Base-by-base conservation (phyloP, 2,113 vertebrate species). In the Crotophaga sulcirostris region DNA sequence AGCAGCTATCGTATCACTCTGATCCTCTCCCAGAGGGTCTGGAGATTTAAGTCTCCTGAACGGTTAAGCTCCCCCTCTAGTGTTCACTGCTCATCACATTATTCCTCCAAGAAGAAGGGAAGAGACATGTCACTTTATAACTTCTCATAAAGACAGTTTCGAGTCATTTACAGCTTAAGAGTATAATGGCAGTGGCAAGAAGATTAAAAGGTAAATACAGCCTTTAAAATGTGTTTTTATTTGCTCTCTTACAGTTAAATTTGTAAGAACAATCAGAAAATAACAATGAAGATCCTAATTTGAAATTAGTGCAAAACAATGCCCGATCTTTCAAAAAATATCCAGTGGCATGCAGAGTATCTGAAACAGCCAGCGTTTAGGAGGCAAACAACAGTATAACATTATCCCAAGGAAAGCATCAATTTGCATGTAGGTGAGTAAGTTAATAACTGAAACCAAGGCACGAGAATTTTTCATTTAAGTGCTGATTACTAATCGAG, bases 21-120 rank as follows among this genome's bases (percentile, higher is more conserved):
- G 96, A 97, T 97, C 90, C 96, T 97, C 91, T 97, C 96, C 97
- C 95, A 96, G 94, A 97, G 95, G 96, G 90, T 87, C 89, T 90
- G 63, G 89, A 93, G 96, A 95, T 96, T 97, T 97, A 84, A 95
- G 81, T 97, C 97, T 98, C 94, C 97, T 97, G 98, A 98, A 98
- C 96, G 98, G 98, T 83, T 99, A 99, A 99, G 99, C 98, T 99
- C 99, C 99, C 99, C 99, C 99, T 99, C 99, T 99, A 99, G 99
- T 99, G 99, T 99, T 99, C 99, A 98, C 86, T 98, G 97, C 95
- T 98, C 93, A 98, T 97, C 97, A 97, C 90, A 93, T 97, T 97
- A 97, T 98, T 98, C 93, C 90, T 97, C 70, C 63, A 94, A 96
- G 92, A 95, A 96, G 88, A 90, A 92, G 92, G 51, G 56, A 68